Percentiles rank a stretch among this genome's conserved stretches.
These are phyloP conservation scores for Drosophila sproati DNA, from an alignment of 1,140 invertebrate genomes.

Conservation along the genomic window DNA sequence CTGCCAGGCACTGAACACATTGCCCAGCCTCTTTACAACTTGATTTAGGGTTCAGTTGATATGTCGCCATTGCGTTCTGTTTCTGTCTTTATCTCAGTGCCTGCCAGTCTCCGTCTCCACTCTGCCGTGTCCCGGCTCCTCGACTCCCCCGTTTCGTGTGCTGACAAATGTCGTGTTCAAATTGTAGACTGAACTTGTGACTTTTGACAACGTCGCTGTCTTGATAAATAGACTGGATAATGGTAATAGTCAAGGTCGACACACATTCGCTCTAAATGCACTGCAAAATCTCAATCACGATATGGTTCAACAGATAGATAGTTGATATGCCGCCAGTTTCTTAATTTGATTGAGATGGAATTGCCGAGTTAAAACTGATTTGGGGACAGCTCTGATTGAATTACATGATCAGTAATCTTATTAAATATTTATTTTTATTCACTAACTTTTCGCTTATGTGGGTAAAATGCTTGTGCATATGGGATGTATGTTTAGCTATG, in stretches of 20 bases:
- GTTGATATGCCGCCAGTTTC: slow-evolving; percentile 10
- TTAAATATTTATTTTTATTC: not conserved
- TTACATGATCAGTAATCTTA: not conserved
- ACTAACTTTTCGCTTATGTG: no score
- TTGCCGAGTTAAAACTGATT: not conserved
- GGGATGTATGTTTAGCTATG: no score
- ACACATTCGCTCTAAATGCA: slow-evolving; percentile 9
- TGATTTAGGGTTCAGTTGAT: slow-evolving; percentile 81
- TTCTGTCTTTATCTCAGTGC: slow-evolving; percentile 25
- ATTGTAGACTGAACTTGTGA: slow-evolving; percentile 77
- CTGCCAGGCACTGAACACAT: slow-evolving; percentile 56
- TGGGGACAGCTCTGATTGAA: not conserved
- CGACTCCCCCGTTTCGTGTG: slow-evolving; percentile 29
- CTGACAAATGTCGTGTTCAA: slow-evolving; percentile 81
- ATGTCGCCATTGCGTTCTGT: slow-evolving; percentile 51
- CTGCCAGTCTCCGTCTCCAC: slow-evolving; percentile 1
- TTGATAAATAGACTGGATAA: slow-evolving; percentile 70
- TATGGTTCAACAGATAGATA: slow-evolving; percentile 1
- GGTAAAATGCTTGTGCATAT: no score
- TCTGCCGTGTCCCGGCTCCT: slow-evolving; percentile 23
- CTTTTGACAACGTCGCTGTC: slow-evolving; percentile 54
- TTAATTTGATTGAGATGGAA: slow-evolving; percentile 6
- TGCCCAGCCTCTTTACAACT: slow-evolving; percentile 73
- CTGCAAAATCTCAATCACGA: slow-evolving; percentile 22
- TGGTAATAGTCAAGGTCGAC: slow-evolving; percentile 60